phyloP scores from a whole-genome alignment of 2,113 vertebrate genomes.

The Anseranas semipalmata region DNA sequence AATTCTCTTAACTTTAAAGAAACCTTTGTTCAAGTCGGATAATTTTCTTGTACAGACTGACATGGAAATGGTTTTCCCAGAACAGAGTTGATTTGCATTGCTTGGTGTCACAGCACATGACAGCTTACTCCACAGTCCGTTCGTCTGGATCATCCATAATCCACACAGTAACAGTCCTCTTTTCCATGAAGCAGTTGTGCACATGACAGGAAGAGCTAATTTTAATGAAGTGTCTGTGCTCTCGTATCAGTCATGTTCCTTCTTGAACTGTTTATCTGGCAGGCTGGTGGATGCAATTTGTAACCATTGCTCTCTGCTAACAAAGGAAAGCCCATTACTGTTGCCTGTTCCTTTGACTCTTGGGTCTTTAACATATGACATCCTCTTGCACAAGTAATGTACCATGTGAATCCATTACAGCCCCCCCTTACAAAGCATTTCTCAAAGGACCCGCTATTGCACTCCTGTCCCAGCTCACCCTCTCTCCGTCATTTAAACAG shows the following conservation, averaged over 20 bases:
- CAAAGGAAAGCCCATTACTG: not conserved
- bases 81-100: slow-evolving; percentile 45
- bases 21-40: slow-evolving; percentile 38
- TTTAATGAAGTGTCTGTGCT: slow-evolving; percentile 3
- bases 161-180: not conserved
- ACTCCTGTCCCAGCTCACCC: not conserved
- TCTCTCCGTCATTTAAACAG: not conserved
- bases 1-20: slow-evolving; percentile 40
- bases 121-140: slow-evolving; percentile 32
- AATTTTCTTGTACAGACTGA: slow-evolving; percentile 42
- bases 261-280: not conserved
- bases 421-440: not conserved
- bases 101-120: slow-evolving; percentile 14
- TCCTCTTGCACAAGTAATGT: not conserved
- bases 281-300: not conserved
- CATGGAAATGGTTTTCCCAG: slow-evolving; percentile 43
- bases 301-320: not conserved
- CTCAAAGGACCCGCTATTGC: not conserved
- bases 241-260: not conserved
- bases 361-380: not conserved
- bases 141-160: slow-evolving; percentile 6
- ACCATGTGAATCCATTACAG: rapidly evolving
- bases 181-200: not conserved
- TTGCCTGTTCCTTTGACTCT: not conserved
- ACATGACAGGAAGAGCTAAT: slow-evolving; percentile 14